Evolutionary conservation across 2,888 invertebrate genomes (phyloP).

Genomic region (Aporophyla nigra): DNA sequence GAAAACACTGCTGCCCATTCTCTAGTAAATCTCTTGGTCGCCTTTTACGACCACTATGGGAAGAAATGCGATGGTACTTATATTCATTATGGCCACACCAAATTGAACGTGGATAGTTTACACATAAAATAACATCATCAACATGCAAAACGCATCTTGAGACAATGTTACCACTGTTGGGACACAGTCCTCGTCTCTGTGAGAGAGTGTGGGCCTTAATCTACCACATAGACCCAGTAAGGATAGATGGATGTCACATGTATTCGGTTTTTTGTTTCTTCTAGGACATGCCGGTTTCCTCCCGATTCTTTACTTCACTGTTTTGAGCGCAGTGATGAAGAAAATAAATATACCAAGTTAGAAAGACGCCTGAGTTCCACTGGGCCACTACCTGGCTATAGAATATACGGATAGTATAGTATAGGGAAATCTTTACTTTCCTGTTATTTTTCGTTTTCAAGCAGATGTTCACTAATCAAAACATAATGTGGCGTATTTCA

Average conservation of each 20-base stretch:
- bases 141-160: background rate
- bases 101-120: too few relatives aligned
- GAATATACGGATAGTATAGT: background rate
- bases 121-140: too few relatives aligned
- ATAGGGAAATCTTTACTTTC: too few relatives aligned
- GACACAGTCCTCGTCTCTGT: background rate
- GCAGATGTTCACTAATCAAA: background rate
- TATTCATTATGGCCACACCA: too few relatives aligned
- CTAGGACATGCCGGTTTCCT: background rate
- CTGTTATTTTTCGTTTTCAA: too few relatives aligned
- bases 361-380: background rate
- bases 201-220: background rate
- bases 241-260: background rate
- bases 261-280: background rate
- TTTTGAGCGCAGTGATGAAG: background rate
- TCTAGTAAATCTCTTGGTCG: too few relatives aligned
- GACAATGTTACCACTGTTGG: background rate
- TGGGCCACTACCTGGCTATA: background rate
- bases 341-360: background rate
- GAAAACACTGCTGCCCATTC: too few relatives aligned
- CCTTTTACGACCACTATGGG: too few relatives aligned
- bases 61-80: too few relatives aligned
- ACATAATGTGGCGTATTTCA: background rate
- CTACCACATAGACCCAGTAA: background rate
- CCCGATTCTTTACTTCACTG: background rate